These are phyloP conservation scores for Apomyelois bistriatella DNA, from an alignment of 2,888 invertebrate genomes.

Conservation along the genomic window DNA sequence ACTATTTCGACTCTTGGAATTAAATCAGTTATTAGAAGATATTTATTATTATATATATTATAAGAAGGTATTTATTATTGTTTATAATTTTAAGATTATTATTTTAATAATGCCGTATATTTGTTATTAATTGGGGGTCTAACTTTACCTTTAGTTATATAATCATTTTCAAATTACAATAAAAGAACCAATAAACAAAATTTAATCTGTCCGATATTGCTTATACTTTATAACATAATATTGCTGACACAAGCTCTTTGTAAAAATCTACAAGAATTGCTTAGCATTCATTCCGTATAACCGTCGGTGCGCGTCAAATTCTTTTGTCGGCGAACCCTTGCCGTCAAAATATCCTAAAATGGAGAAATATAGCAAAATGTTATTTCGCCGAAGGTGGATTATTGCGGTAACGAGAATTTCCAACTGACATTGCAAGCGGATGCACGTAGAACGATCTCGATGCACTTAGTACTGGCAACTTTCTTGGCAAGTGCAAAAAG, in stretches of 20 bases:
- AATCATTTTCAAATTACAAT: too few species aligned
- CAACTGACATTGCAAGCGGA: constrained; percentile 69
- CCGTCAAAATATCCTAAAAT: constrained; percentile 15
- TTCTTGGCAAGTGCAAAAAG: constrained; percentile 26
- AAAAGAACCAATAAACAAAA: too few species aligned
- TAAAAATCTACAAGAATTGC: neutral
- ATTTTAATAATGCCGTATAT: too few species aligned
- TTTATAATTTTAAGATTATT: too few species aligned
- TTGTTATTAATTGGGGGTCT: too few species aligned
- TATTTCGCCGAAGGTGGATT: constrained; percentile 64
- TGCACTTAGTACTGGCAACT: constrained; percentile 65
- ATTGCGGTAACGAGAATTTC: constrained; percentile 75
- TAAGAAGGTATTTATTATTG: too few species aligned
- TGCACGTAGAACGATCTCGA: constrained; percentile 71
- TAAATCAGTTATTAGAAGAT: too few species aligned
- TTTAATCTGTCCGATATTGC: too few species aligned
- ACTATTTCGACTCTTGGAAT: too few species aligned
- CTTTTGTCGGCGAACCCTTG: constrained; percentile 12
- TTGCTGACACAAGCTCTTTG: neutral
- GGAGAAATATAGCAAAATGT: constrained; percentile 62
- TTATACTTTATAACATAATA: neutral
- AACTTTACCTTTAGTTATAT: too few species aligned
- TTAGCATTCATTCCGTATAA: neutral
- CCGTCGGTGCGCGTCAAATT: constrained; percentile 1
- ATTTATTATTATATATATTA: too few species aligned